These are phyloP conservation scores for Oostethus manadensis DNA, from an alignment of 2,113 vertebrate genomes.

Conservation along the genomic window DNA sequence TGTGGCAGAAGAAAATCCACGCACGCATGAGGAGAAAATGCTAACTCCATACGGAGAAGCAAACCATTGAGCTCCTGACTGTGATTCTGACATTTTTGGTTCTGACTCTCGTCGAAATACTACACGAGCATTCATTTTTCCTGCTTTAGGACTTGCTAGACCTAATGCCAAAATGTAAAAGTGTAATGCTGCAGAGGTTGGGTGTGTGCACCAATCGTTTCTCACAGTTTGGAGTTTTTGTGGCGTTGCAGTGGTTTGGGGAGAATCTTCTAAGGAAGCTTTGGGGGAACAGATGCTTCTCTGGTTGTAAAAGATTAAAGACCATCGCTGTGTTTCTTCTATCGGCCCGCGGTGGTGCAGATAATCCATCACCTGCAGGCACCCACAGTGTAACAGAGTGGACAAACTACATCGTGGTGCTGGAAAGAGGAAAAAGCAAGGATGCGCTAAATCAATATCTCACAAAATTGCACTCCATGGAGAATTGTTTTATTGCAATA, in stretches of 20 bases:
- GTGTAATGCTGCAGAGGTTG: background rate
- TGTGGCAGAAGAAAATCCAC: too few species aligned
- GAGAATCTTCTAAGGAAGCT: constrained; percentile 37
- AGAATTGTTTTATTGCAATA: constrained; percentile 3
- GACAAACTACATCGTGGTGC: constrained; percentile 12
- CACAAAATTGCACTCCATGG: constrained; percentile 7
- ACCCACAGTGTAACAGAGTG: constrained; percentile 29
- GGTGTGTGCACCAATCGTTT: constrained; percentile 1
- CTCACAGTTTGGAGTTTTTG: constrained; percentile 1
- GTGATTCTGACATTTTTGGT: too few species aligned
- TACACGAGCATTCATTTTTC: too few species aligned
- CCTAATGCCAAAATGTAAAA: background rate
- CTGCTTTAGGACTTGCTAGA: too few species aligned
- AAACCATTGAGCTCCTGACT: too few species aligned
- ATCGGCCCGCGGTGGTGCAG: constrained; percentile 22
- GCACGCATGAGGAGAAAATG: too few species aligned
- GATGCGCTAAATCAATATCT: constrained; percentile 24
- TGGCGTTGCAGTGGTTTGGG: constrained; percentile 25
- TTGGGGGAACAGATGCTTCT: constrained; percentile 41
- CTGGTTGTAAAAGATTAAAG: constrained; percentile 42
- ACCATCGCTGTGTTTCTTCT: constrained; percentile 5
- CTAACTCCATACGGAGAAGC: too few species aligned
- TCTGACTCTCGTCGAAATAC: too few species aligned
- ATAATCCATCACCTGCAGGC: constrained; percentile 51
- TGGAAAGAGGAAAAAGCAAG: constrained; percentile 5